Base-by-base conservation (phyloP, 1,140 invertebrate species). In the Physella acuta region DNA sequence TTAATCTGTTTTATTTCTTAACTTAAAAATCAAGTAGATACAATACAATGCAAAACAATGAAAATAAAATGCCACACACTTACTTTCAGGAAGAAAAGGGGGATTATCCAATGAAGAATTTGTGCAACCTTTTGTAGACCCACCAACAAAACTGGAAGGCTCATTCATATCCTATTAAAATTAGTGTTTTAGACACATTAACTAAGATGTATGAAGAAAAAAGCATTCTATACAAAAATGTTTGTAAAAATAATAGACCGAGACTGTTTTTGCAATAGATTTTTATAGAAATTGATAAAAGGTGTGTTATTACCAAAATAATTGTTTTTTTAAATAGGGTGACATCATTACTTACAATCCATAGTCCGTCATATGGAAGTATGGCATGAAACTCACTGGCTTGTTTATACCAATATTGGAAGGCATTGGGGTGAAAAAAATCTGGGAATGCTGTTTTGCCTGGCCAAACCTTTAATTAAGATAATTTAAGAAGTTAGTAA, bases 131-230 rank as follows among this genome's bases (percentile, higher is more conserved):
- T 76, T 52, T 26, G 74, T 71, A 8, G 82, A 83, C 28, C 92
- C 92, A 76, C 90, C 87, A n/a, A 90, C 87, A 85, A 93, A 92
- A 81, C 92, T 94, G 0, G 91, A 92, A 1, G 92, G 91, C 81
- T 95, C 93, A 84, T 95, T 94, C 93, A 94, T 88, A 72, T 88
- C 86, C 80, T 84, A 51, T n/a, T 62, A 33, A 60, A 58, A 68
- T 52, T 5, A 16, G 91, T 90, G 1, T 92, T 92, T 0, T 87
- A n/a, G n/a, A n/a, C n/a, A n/a, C n/a, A n/a, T n/a, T n/a, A n/a
- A n/a, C n/a, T n/a, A n/a, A n/a, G n/a, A n/a, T 87, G 34, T 85
- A 87, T 1, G 84, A 85, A 93, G 93, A 95, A n/a, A 94, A 92
- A 89, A 91, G 31, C 17, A 67, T 69, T 37, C 79, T 67, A 16